Percentiles rank a stretch among this genome's conserved stretches.
Conservation (phyloP, 2,113 vertebrate species). For the Blennius ocellaris region DNA sequence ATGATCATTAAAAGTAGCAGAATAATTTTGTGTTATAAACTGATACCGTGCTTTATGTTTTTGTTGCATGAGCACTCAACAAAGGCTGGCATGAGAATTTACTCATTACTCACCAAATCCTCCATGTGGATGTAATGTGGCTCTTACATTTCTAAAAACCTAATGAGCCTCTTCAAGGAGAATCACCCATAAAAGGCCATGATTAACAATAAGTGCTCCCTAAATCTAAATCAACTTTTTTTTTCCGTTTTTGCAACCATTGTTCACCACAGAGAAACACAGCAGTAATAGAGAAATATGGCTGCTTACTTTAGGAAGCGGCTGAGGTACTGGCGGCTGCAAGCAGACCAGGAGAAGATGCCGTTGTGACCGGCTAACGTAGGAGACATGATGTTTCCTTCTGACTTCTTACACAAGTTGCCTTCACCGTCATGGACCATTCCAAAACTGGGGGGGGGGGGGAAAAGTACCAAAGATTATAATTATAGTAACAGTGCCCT, state of each 20-base stretch:
- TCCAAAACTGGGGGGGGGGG: constrained; percentile 84
- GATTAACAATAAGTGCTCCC: constrained; percentile 3
- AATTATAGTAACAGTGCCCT: background rate
- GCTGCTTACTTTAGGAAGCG: constrained; percentile 88
- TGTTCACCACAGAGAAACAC: constrained; percentile 21
- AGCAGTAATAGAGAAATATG: background rate
- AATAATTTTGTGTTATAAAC: constrained; percentile 32
- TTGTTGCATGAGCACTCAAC: constrained; percentile 33
- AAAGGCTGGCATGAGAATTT: constrained; percentile 26
- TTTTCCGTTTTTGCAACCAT: too few relatives aligned
- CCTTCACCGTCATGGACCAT: constrained; percentile 95
- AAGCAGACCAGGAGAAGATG: constrained; percentile 92
- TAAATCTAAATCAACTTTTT: constrained; percentile 37
- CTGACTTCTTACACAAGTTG: constrained; percentile 90
- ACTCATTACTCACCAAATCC: background rate
- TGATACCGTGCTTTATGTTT: constrained; percentile 22
- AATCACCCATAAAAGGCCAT: constrained; percentile 24
- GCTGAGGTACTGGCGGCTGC: constrained; percentile 91
- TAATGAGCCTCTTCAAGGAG: constrained; percentile 13
- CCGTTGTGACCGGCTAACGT: constrained; percentile 91
- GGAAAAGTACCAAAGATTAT: background rate
- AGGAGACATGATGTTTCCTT: constrained; percentile 94
- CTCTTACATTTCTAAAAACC: constrained; percentile 13
- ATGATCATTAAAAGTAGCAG: constrained; percentile 30
- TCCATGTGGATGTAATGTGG: constrained; percentile 33